phyloP scores from a whole-genome alignment of 35 echinoderm and acorn worm species.

The Apostichopus californicus region DNA sequence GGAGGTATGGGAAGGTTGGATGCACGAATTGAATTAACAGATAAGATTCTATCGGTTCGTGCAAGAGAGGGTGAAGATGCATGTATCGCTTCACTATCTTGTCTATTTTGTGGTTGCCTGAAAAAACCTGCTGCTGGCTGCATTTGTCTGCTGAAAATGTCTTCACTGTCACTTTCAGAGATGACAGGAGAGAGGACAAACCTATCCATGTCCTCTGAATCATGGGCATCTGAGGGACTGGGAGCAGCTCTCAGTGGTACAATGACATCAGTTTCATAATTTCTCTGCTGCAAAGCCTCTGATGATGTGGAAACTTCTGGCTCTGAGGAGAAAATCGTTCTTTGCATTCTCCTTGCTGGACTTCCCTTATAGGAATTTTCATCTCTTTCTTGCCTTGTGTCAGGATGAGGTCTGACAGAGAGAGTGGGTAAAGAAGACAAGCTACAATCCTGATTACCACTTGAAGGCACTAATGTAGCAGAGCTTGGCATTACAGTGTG shows the following conservation, averaged over 20 bases:
- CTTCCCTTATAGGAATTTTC: constrained; percentile 4
- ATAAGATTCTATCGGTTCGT: neutral
- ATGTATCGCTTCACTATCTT: neutral
- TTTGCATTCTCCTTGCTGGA: neutral
- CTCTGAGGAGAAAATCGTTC: constrained; percentile 2
- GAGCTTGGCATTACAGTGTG: neutral
- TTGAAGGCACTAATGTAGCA: neutral
- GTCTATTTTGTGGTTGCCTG: constrained; percentile 14
- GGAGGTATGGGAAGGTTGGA: neutral
- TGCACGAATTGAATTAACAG: constrained; percentile 1
- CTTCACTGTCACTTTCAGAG: constrained; percentile 54
- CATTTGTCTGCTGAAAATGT: constrained; percentile 27
- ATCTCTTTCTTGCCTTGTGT: neutral
- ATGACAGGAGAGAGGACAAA: constrained; percentile 55
- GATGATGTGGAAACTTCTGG: constrained; percentile 46
- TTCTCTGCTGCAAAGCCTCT: constrained; percentile 49
- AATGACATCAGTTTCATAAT: constrained; percentile 58
- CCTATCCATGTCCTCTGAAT: constrained; percentile 53
- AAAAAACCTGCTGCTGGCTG: neutral
- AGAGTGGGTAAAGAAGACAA: neutral
- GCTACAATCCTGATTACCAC: neutral
- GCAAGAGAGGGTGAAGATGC: neutral
- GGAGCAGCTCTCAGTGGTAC: constrained; percentile 53
- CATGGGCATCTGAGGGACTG: constrained; percentile 46
- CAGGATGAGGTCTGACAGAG: constrained; percentile 1